Evolutionary conservation across 2,113 vertebrate genomes (phyloP).

Genomic region (Zosterops japonicus): DNA sequence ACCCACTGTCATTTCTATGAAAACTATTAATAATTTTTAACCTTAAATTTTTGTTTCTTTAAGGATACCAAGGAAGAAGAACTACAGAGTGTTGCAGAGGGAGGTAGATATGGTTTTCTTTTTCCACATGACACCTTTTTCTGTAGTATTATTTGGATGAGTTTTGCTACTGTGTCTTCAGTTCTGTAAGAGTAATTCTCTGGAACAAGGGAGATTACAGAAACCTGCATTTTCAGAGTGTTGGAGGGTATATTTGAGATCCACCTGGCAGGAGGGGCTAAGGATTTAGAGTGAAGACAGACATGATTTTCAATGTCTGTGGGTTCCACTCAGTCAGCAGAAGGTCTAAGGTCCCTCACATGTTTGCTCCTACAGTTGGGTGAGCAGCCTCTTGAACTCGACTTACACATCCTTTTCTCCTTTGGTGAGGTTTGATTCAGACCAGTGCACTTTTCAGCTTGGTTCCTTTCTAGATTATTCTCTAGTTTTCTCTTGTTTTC

Average conservation of each 20-base stretch:
- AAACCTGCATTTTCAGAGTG: not conserved
- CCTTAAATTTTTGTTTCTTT: not conserved
- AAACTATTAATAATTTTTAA: not conserved
- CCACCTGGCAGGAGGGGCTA: not conserved
- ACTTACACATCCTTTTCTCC: not conserved
- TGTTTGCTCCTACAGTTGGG: not conserved
- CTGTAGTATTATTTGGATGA: not conserved
- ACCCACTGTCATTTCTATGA: not conserved
- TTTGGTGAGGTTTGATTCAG: not conserved
- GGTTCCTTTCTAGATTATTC: not conserved
- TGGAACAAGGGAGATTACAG: not conserved
- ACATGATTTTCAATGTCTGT: not conserved
- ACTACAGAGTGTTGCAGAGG: not conserved
- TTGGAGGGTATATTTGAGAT: not conserved
- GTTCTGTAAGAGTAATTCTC: not conserved
- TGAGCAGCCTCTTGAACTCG: not conserved
- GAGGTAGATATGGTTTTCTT: not conserved
- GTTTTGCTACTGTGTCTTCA: not conserved
- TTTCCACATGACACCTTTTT: not conserved
- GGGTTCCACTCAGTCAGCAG: not conserved
- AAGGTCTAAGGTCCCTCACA: not conserved
- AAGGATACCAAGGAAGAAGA: not conserved
- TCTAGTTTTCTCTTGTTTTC: not conserved
- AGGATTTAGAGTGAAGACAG: not conserved
- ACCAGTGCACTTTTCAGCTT: not conserved